These are phyloP conservation scores for human DNA, from an alignment of 2,113 vertebrate species.

Conservation along the genomic window DNA sequence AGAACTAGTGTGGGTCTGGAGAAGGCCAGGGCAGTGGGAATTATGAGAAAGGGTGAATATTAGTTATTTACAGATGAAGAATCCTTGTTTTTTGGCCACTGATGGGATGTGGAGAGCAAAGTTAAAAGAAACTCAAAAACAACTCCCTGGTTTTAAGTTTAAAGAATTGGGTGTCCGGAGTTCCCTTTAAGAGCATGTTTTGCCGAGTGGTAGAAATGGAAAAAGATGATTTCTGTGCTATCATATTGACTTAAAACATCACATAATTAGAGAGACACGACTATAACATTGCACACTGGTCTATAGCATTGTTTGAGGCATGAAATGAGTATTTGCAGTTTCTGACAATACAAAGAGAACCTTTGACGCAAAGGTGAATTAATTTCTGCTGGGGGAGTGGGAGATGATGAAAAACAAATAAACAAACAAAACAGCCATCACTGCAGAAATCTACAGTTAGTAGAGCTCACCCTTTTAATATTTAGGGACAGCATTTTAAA, in stretches of 20 bases:
- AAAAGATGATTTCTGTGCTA: not conserved
- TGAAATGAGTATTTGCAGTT: constrained; percentile 58
- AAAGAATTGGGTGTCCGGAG: not conserved
- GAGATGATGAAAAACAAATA: constrained; percentile 63
- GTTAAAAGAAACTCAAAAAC: not conserved
- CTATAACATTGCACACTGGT: not conserved
- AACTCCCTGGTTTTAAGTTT: not conserved
- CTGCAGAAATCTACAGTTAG: constrained; percentile 13
- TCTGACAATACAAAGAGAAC: constrained; percentile 54
- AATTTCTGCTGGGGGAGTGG: constrained; percentile 13
- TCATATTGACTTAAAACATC: not conserved
- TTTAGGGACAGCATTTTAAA: not conserved
- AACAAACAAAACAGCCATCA: constrained; percentile 54
- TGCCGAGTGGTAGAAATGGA: not conserved
- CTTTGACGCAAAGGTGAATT: constrained; percentile 50
- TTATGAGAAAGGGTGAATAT: not conserved
- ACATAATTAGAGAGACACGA: constrained; percentile 40
- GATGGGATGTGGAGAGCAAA: not conserved
- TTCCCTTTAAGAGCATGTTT: not conserved
- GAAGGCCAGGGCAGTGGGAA: not conserved
- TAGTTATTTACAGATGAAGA: not conserved
- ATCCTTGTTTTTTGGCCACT: not conserved
- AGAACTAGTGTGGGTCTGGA: not conserved
- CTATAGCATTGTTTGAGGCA: constrained; percentile 27
- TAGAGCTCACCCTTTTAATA: constrained; percentile 30